phyloP scores from a whole-genome alignment of 2,113 vertebrate species.

The Synchiropus splendidus region DNA sequence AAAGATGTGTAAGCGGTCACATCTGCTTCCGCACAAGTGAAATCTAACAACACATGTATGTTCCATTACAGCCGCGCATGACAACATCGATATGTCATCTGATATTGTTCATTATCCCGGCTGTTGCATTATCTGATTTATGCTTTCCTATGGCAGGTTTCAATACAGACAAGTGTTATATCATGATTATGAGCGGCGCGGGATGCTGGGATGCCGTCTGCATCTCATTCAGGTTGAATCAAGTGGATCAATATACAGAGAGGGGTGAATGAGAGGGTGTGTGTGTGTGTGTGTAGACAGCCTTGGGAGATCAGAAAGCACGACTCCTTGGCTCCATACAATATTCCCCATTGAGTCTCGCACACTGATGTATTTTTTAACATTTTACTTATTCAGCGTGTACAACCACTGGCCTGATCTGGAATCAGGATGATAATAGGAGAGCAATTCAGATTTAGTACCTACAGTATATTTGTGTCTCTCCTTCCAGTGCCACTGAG shows the following conservation, averaged over 20 bases:
- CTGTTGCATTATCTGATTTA: slow-evolving; percentile 57
- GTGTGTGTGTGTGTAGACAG: slow-evolving; percentile 28
- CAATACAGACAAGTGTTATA: slow-evolving; percentile 47
- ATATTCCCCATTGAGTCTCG: slow-evolving; percentile 16
- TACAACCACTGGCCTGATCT: too few relatives aligned
- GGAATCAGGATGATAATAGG: too few relatives aligned
- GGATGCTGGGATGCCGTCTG: slow-evolving; percentile 51
- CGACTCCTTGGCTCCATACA: slow-evolving; percentile 22
- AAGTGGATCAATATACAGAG: slow-evolving; percentile 67
- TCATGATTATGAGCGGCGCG: slow-evolving; percentile 59
- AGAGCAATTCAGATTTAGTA: too few relatives aligned
- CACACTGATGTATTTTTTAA: not conserved
- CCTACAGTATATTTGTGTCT: too few relatives aligned
- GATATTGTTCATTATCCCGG: slow-evolving; percentile 56
- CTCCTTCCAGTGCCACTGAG: too few relatives aligned
- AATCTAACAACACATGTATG: slow-evolving; percentile 28
- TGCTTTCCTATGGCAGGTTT: slow-evolving; percentile 46
- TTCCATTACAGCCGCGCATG: slow-evolving; percentile 45
- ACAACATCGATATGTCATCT: slow-evolving; percentile 56
- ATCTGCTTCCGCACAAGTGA: slow-evolving; percentile 15
- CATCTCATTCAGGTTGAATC: slow-evolving; percentile 62
- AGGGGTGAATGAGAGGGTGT: slow-evolving; percentile 40
- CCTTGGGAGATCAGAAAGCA: slow-evolving; percentile 40
- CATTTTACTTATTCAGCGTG: too few relatives aligned
- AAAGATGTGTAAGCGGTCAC: slow-evolving; percentile 11